Evolutionary conservation across 2,888 invertebrate species (phyloP).

Genomic region (Lithodes maja): DNA sequence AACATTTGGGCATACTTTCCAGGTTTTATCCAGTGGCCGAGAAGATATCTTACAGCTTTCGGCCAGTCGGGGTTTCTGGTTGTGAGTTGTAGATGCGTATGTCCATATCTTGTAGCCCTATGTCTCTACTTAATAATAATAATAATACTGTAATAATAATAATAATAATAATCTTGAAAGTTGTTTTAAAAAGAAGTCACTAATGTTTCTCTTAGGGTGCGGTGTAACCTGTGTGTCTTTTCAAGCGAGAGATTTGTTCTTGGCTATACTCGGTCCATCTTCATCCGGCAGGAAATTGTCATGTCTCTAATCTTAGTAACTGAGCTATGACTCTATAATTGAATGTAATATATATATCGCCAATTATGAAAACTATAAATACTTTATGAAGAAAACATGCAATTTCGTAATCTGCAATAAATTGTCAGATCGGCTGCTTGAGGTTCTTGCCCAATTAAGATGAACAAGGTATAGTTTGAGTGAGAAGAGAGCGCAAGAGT

Average conservation of each 20-base stretch:
- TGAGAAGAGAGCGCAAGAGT: constrained; percentile 10
- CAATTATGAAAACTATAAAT: too few species aligned
- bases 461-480: too few species aligned
- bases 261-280: too few species aligned
- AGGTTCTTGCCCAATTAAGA: too few species aligned
- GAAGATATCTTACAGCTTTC: constrained; percentile 64
- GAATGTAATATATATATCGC: too few species aligned
- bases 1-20: constrained; percentile 67
- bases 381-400: too few species aligned
- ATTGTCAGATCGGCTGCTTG: too few species aligned
- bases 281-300: too few species aligned
- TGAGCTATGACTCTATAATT: too few species aligned
- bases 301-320: too few species aligned
- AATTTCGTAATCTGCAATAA: too few species aligned
- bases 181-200: constrained; percentile 40
- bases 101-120: constrained; percentile 61
- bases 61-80: constrained; percentile 63
- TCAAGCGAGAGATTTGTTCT: background rate
- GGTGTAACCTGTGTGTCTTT: constrained; percentile 60
- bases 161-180: background rate
- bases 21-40: constrained; percentile 64
- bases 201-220: constrained; percentile 55
- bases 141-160: background rate
- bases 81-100: constrained; percentile 69
- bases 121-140: constrained; percentile 36